Percentiles rank a stretch among this genome's conserved stretches.
phyloP scores from a whole-genome alignment of 2,113 vertebrate genomes.

The Lethenteron camtschaticum region DNA sequence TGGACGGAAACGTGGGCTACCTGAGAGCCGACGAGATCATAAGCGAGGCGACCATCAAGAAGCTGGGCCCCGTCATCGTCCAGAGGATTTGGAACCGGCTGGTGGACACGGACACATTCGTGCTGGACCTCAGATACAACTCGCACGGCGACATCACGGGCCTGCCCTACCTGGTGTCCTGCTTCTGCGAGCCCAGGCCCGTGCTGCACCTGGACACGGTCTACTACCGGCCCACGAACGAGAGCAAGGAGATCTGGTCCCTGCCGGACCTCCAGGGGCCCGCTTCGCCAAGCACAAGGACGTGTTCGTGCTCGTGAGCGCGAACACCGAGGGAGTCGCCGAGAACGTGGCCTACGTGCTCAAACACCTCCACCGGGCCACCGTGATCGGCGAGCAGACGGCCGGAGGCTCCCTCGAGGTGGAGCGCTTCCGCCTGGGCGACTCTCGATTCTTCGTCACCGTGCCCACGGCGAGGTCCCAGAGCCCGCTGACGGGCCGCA shows the following conservation, averaged over 20 bases:
- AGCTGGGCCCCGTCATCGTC: constrained; percentile 41
- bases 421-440: constrained; percentile 39
- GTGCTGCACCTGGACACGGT: constrained; percentile 51
- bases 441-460: constrained; percentile 49
- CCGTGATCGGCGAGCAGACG: constrained; percentile 51
- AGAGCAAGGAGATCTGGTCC: constrained; percentile 49
- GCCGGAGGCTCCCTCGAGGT: constrained; percentile 49
- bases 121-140: constrained; percentile 58
- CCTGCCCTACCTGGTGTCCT: constrained; percentile 66
- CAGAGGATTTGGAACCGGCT: constrained; percentile 53
- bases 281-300: constrained; percentile 43
- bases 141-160: constrained; percentile 46
- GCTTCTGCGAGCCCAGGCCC: constrained; percentile 36
- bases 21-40: constrained; percentile 58
- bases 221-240: constrained; percentile 48
- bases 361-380: constrained; percentile 49
- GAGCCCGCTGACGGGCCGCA: constrained; percentile 52
- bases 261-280: constrained; percentile 33
- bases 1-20: constrained; percentile 59
- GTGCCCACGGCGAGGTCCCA: constrained; percentile 53
- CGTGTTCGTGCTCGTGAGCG: constrained; percentile 51
- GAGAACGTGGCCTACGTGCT: constrained; percentile 66
- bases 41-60: constrained; percentile 39
- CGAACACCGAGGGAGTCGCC: constrained; percentile 41
- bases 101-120: constrained; percentile 45